phyloP scores from a whole-genome alignment of 2,888 invertebrate species.

The Belgica antarctica region DNA sequence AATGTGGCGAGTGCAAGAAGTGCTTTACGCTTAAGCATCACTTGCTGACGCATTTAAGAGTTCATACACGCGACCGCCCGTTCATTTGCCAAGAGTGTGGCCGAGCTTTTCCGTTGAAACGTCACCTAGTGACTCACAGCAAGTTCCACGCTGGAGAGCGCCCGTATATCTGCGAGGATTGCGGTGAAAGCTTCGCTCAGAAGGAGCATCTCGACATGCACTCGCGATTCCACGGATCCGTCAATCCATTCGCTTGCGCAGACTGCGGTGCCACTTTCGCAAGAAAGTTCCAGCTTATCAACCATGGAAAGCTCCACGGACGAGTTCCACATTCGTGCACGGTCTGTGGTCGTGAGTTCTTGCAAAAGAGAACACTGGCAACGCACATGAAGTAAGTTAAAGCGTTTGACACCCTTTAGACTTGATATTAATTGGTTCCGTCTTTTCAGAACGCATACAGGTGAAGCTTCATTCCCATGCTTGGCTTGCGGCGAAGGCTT shows the following conservation, averaged over 20 bases:
- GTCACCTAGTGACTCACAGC: constrained; percentile 79
- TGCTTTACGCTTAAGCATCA: constrained; percentile 83
- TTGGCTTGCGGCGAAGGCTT: constrained; percentile 75
- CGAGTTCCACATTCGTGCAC: constrained; percentile 78
- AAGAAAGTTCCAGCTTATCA: constrained; percentile 80
- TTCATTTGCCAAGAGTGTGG: constrained; percentile 82
- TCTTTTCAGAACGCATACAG: constrained; percentile 66
- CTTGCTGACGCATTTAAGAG: constrained; percentile 74
- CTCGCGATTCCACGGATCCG: constrained; percentile 85
- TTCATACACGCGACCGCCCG: constrained; percentile 76
- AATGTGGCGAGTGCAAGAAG: constrained; percentile 82
- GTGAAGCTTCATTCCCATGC: constrained; percentile 71
- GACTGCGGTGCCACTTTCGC: constrained; percentile 86
- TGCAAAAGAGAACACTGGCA: constrained; percentile 77
- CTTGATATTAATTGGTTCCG: neutral
- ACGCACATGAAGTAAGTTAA: constrained; percentile 70
- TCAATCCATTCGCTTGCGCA: constrained; percentile 90
- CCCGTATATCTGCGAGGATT: constrained; percentile 82
- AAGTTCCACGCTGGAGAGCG: constrained; percentile 84
- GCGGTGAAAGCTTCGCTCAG: constrained; percentile 88
- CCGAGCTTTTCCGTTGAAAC: constrained; percentile 74
- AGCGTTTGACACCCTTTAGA: constrained; percentile 13
- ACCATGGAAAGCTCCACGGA: constrained; percentile 78
- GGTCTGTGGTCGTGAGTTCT: constrained; percentile 79
- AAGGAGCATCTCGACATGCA: constrained; percentile 71